Base-by-base conservation (phyloP, 2,888 invertebrate species). In the Abrostola triplasia region DNA sequence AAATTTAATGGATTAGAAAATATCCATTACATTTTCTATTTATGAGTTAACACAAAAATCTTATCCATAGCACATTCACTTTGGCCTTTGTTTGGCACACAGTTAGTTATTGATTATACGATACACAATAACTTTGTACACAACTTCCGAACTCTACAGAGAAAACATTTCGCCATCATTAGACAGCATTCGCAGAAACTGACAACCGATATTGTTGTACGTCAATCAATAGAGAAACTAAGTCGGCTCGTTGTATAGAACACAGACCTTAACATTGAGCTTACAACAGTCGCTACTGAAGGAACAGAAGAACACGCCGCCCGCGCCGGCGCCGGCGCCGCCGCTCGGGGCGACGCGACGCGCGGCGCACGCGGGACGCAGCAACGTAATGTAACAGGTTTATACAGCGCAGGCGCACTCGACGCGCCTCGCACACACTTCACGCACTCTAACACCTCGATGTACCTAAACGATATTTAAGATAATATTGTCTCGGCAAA, bases 401-500 rank as follows among this genome's bases (percentile, higher is more conserved):
- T 70, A 77, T 62, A 68, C 69, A 59, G 67, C 70, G 67, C 67
- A 59, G 62, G 74, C 74, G 61, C 77, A 63, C 55, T 61, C 65
- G 48, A 52, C 40, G 44, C 74, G 48, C 67, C 55, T 64, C 64
- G 64, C 71, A 71, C 79, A 82, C 84, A 86, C 84, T 80, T 75
- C 81, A 78, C 86, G 76, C 79, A 74, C 84, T 79, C 83, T 84
- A 83, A 88, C 87, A 84, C 82, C 83, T 86, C 85, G 81, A 86
- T 85, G 83, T 85, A 91, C 89, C 89, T 91, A 87, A 88, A 90
- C 87, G 84, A 86, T 88, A 88, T 90, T 92, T 91, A 91, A 90
- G 89, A 91, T 92, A 92, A 92, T 94, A 94, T 94, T 94, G 94
- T 94, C 94, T 92, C 86, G 84, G 88, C 92, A 92, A 92, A 93